Evolutionary conservation across 2,888 invertebrate genomes (phyloP).

Genomic region (Agrotis segetum): DNA sequence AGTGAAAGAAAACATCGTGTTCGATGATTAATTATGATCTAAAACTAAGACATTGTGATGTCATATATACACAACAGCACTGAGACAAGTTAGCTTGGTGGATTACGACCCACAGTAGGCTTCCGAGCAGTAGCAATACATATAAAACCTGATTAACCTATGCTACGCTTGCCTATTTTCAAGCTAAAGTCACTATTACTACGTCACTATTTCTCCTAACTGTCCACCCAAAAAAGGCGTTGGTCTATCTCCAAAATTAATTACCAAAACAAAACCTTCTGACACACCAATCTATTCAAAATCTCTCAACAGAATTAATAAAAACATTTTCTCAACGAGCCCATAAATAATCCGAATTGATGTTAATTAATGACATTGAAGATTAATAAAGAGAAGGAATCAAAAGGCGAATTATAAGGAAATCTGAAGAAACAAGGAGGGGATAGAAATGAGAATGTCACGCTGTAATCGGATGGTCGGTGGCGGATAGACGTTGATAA

Average conservation of each 20-base stretch:
- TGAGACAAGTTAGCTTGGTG: no score
- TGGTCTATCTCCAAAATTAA: constrained; percentile 7
- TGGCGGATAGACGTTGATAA: constrained; percentile 85
- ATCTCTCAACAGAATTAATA: constrained; percentile 37
- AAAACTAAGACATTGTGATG: no score
- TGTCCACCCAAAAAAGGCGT: background rate
- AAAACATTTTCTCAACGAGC: constrained; percentile 54
- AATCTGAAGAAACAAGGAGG: constrained; percentile 77
- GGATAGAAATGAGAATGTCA: constrained; percentile 86
- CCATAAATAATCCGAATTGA: constrained; percentile 75
- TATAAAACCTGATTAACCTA: no score
- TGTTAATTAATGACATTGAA: constrained; percentile 86
- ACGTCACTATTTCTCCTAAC: no score
- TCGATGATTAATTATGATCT: no score
- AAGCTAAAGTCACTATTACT: no score
- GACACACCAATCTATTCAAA: constrained; percentile 39
- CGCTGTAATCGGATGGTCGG: constrained; percentile 87
- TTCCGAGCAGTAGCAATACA: no score
- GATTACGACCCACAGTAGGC: no score
- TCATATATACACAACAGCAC: no score
- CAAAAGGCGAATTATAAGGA: constrained; percentile 88
- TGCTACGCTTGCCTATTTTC: no score
- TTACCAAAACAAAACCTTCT: constrained; percentile 15
- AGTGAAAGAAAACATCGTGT: no score
- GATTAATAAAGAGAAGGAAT: constrained; percentile 83